Evolutionary conservation across 1,140 invertebrate species (phyloP), one percentile per base, ranked within the genome.

Genomic region (Macrosteles quadrilineatus): DNA sequence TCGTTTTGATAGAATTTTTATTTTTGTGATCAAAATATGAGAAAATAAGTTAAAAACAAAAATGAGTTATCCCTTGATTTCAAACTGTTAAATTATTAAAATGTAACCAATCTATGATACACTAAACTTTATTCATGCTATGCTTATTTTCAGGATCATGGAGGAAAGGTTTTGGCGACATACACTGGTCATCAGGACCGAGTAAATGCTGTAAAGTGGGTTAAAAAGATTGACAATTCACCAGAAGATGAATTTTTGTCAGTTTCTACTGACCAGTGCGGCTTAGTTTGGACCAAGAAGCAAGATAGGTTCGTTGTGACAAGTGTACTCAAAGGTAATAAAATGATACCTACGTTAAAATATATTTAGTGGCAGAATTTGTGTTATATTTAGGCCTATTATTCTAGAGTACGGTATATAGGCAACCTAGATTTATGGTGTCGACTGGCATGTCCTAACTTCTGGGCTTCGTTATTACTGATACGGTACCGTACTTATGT

Each of bases 201-300:
- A 72, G 88, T 97, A 0, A 96, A 91, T 77, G 86, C 87, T 63
- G 90, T 94, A 0, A 85, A 86, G 78, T 96, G 93, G 93, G 83
- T 96, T 2, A 81, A 78, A 71, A 79, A 78, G 66, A 59, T 55
- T 66, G 72, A 81, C 43, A 69, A 69, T 29, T 71, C 73, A 21
- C 71, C 74, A 32, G 83, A 86, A 76, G 81, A 76, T 40, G 86
- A 91, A 78, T 77, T 95, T 14, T 76, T 95, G 9, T 93, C 93
- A 23, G 88, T 87, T 1, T 91, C 64, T 30, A 2, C 57, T 25
- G 68, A 70, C 27, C 27, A 63, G 23, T 63, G 14, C n/a, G 36
- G 31, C 27, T 29, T 63, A 6, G 29, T 70, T 23, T 70, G 68
- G 68, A 63, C n/a, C 4, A 14, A n/a, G 12, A 45, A 19, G 2